A percentile compares a stretch with the other conserved stretches of the same genome.
Conservation (phyloP, 1,140 invertebrate species). For the Drosophila pachea region DNA sequence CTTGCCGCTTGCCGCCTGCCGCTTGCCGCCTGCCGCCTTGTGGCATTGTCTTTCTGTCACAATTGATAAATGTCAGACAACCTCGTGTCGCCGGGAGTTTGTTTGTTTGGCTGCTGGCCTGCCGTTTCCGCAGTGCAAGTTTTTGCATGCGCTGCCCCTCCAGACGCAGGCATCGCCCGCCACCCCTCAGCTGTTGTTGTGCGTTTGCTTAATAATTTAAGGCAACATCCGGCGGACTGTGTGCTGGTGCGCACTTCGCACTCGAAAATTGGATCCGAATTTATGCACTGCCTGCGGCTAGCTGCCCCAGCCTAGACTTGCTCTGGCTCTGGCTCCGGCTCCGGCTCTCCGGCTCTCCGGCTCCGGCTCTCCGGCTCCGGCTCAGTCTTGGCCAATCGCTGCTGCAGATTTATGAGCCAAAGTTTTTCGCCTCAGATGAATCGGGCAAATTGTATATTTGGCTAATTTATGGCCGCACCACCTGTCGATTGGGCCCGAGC, state of each 20-base stretch:
- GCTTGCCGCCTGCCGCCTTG: conserved; percentile 18
- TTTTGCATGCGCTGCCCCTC: conserved; percentile 46
- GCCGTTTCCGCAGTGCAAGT: conserved; percentile 55
- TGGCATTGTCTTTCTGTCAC: conserved; percentile 70
- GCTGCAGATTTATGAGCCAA: conserved; percentile 64
- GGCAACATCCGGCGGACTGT: conserved; percentile 58
- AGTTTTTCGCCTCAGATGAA: conserved; percentile 75
- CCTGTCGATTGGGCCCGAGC: background rate
- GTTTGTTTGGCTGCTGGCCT: conserved; percentile 44
- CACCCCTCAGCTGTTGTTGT: background rate
- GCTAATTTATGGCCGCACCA: conserved; percentile 65
- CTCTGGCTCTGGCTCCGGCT: conserved; percentile 41
- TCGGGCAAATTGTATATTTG: conserved; percentile 74
- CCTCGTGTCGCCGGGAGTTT: conserved; percentile 49
- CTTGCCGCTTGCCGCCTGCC: conserved; percentile 13
- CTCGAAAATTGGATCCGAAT: conserved; percentile 76
- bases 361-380: background rate
- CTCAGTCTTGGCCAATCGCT: conserved; percentile 29
- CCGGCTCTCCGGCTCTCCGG: background rate
- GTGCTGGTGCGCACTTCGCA: conserved; percentile 55
- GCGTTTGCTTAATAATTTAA: conserved; percentile 63
- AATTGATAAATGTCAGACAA: conserved; percentile 72
- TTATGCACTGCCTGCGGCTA: conserved; percentile 71
- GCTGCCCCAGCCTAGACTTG: conserved; percentile 47
- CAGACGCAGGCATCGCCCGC: conserved; percentile 6